Evolutionary conservation across 2,113 vertebrate genomes (phyloP).

Genomic region (Ceyx margarethae): DNA sequence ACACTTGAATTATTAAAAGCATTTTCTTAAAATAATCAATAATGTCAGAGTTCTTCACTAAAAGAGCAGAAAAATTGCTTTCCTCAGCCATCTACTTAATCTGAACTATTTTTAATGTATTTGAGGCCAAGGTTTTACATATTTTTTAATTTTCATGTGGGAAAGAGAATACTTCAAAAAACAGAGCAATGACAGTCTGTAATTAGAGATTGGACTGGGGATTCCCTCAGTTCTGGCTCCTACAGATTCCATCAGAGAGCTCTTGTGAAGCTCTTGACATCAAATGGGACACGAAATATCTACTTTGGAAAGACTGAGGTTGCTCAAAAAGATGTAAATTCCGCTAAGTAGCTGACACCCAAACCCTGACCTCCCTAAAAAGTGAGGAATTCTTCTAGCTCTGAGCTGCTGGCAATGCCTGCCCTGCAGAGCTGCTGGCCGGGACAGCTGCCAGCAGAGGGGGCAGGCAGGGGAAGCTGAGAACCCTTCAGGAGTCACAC

Average conservation of each 20-base stretch:
- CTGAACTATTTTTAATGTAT: not conserved
- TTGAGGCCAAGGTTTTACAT: slow-evolving; percentile 27
- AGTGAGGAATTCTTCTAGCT: not conserved
- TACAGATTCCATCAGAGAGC: slow-evolving; percentile 53
- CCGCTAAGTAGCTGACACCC: slow-evolving; percentile 54
- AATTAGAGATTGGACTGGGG: slow-evolving; percentile 40
- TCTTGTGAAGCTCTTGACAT: slow-evolving; percentile 59
- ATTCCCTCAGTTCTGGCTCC: slow-evolving; percentile 36
- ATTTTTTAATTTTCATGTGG: slow-evolving; percentile 27
- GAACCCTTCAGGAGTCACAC: not conserved
- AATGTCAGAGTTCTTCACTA: not conserved
- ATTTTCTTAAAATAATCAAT: slow-evolving; percentile 19
- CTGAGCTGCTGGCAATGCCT: not conserved
- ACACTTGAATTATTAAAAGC: not conserved
- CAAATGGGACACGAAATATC: slow-evolving; percentile 47
- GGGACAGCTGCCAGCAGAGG: slow-evolving; percentile 45
- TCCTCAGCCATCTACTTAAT: slow-evolving; percentile 1
- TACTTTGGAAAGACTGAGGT: slow-evolving; percentile 47
- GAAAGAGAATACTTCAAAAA: slow-evolving; percentile 50
- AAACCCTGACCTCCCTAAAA: slow-evolving; percentile 44
- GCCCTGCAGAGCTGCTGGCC: not conserved
- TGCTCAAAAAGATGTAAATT: slow-evolving; percentile 59
- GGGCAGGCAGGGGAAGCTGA: slow-evolving; percentile 36
- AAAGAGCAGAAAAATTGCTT: not conserved
- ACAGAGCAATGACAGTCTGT: not conserved